Conservation (phyloP, 92 coral and sea anemone species). For the Umimayanthus chanpuru region DNA sequence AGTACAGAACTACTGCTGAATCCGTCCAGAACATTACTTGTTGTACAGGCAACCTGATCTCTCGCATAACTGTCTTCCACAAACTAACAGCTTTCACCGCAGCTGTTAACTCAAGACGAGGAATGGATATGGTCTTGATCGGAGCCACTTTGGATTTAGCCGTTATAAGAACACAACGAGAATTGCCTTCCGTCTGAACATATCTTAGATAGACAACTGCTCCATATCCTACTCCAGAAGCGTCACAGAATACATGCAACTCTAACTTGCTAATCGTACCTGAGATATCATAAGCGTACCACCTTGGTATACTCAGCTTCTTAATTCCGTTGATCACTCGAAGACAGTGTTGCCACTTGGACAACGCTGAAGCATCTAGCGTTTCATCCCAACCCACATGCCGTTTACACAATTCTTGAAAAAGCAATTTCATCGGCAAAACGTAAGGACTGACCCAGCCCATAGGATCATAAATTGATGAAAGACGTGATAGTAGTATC, state of each 20-base stretch:
- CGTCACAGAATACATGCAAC: not conserved
- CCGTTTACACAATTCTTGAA: not conserved
- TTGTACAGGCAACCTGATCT: not conserved
- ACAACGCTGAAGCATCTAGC: not conserved
- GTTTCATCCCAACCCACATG: not conserved
- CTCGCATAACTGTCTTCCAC: not conserved
- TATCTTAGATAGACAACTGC: not conserved
- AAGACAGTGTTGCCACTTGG: not conserved
- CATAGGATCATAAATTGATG: not conserved
- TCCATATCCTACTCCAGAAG: not conserved
- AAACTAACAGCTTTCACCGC: not conserved
- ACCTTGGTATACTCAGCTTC: not conserved
- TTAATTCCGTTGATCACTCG: not conserved
- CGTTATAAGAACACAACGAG: not conserved
- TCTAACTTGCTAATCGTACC: not conserved
- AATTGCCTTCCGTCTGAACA: not conserved
- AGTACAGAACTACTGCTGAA: not conserved
- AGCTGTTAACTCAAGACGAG: not conserved
- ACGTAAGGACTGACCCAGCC: not conserved
- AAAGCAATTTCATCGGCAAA: no score
- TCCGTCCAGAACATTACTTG: no score
- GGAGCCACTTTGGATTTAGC: not conserved
- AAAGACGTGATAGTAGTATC: not conserved
- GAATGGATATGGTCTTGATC: not conserved
- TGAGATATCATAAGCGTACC: not conserved